A percentile compares a stretch with the other conserved stretches of the same genome.
Conservation (phyloP, 2,797 vertebrate genomes). For the Carduelis carduelis region DNA sequence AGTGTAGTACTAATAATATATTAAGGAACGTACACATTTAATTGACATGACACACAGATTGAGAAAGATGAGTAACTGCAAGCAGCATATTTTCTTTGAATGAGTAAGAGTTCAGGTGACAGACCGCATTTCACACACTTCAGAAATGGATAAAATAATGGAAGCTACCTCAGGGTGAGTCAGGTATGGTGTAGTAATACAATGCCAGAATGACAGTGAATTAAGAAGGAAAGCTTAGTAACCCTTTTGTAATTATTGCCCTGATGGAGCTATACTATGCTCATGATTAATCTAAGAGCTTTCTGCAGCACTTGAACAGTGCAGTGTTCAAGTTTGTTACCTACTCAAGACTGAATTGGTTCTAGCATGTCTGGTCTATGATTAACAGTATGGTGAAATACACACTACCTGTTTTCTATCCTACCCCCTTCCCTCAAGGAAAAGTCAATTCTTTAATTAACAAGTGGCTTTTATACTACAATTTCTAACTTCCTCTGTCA, state of each 20-base stretch:
- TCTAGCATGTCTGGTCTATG: background rate
- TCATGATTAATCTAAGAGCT: background rate
- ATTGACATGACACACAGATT: background rate
- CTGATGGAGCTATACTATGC: fast-evolving
- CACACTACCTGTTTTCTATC: background rate
- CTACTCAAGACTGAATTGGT: background rate
- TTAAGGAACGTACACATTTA: background rate
- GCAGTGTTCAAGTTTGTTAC: too few relatives aligned
- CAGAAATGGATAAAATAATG: background rate
- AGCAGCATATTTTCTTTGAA: background rate
- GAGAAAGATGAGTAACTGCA: background rate
- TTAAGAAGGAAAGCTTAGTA: background rate
- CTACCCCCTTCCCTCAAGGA: background rate
- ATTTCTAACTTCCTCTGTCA: background rate
- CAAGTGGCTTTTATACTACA: background rate
- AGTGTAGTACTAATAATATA: background rate
- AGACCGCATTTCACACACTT: background rate
- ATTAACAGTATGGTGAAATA: background rate
- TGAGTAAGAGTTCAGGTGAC: background rate
- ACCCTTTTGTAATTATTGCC: background rate
- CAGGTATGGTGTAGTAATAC: background rate
- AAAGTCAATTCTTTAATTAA: background rate
- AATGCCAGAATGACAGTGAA: background rate
- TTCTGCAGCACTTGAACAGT: background rate
- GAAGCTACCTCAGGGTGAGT: background rate